These are phyloP conservation scores for Watersipora subatra DNA, from an alignment of 1,140 invertebrate genomes.

Conservation along the genomic window DNA sequence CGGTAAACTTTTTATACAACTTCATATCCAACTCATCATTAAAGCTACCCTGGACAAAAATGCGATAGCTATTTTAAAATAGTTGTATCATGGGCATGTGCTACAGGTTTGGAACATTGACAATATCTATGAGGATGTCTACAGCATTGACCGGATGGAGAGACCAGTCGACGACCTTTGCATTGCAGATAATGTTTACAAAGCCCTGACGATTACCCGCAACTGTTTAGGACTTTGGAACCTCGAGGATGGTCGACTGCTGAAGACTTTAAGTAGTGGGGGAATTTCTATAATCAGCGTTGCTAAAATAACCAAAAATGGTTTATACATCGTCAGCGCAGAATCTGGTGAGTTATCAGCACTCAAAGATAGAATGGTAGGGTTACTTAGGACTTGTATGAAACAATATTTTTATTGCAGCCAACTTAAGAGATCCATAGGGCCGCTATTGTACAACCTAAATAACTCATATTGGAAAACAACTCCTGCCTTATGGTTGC, in stretches of 20 bases:
- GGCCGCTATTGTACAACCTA: no score
- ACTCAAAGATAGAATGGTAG: no score
- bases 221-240: slow-evolving; percentile 92
- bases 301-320: slow-evolving; percentile 56
- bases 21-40: no score
- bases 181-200: slow-evolving; percentile 21
- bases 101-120: slow-evolving; percentile 89
- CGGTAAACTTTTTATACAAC: no score
- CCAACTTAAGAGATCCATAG: no score
- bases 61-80: no score
- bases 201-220: slow-evolving; percentile 43
- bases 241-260: slow-evolving; percentile 64
- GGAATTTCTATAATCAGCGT: slow-evolving; percentile 88
- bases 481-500: no score
- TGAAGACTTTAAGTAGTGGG: slow-evolving; percentile 69
- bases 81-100: no score
- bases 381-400: no score
- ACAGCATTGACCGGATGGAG: slow-evolving; percentile 87
- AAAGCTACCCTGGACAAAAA: no score
- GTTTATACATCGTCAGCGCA: slow-evolving; percentile 66
- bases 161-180: slow-evolving; percentile 77
- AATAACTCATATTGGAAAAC: no score
- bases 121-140: slow-evolving; percentile 94
- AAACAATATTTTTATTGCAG: no score
- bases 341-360: slow-evolving; percentile 46